Conservation (phyloP, 1,140 invertebrate genomes). For the Portunus trituberculatus region DNA sequence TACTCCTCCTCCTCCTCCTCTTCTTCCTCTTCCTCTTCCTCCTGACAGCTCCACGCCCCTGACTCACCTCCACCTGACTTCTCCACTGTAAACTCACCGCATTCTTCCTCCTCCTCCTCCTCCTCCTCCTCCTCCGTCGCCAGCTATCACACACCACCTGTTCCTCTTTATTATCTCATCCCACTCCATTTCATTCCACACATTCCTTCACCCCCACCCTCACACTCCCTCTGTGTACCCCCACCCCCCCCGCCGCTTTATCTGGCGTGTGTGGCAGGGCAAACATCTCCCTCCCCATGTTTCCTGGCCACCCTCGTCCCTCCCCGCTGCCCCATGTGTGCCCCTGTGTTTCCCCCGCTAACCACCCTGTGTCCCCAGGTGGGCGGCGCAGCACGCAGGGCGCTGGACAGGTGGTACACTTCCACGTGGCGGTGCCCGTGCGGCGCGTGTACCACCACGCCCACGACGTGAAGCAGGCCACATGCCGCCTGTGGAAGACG, state of each 20-base stretch:
- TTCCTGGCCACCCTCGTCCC: background rate
- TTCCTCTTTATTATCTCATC: background rate
- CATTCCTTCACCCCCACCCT: background rate
- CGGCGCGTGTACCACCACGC: constrained; percentile 61
- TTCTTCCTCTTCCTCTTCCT: background rate
- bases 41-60: no score
- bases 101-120: background rate
- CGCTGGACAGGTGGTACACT: constrained; percentile 67
- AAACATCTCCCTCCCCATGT: background rate
- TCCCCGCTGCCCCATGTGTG: background rate
- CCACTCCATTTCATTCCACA: background rate
- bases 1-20: background rate
- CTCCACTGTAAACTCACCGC: constrained; percentile 24
- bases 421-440: constrained; percentile 69
- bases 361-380: constrained; percentile 27
- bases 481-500: constrained; percentile 70
- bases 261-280: no score
- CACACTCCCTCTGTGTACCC: background rate
- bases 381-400: constrained; percentile 47
- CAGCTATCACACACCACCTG: background rate
- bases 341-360: no score
- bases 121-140: background rate
- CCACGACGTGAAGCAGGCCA: constrained; percentile 63
- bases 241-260: background rate
- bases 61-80: background rate